Evolutionary conservation across 2,113 vertebrate species (phyloP), one percentile per base, ranked within the genome.

Genomic region (Piprites chloris): DNA sequence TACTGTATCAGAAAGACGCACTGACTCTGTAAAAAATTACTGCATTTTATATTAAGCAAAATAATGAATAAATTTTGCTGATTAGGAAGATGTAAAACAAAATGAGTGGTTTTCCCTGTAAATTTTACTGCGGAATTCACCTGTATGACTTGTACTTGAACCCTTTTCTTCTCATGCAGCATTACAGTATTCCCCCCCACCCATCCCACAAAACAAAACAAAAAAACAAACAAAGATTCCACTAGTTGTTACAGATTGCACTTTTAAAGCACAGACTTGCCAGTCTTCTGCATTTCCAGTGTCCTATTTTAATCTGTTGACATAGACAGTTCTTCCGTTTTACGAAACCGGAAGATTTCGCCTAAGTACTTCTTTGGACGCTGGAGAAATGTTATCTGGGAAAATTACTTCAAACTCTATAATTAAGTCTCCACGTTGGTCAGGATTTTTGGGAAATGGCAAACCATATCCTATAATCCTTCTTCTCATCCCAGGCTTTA

Each of bases 331-430:
- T 96, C 95, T 77, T 94, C 72, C 42, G 0, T 77, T 96, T 98
- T 98, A 99, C n/a, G 98, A 99, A 94, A 99, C 97, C 37, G 99
- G 99, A 96, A 99, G 98, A 97, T 99, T 99, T 94, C 99, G 98
- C 94, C 99, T 99, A 95, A 99, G 98, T 96, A 99, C 98, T 92
- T 99, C 99, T 98, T 99, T 99, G 95, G 99, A 99, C 27, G 99
- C 98, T 81, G 98, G 97, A 39, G 99, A 98, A 97, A 99, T 98
- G 91, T 97, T 98, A 41, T 99, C 99, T 5, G 99, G 99, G 96
- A 99, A 99, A 96, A 98, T 98, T 72, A 99, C 99, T 24, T 99
- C 99, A 97, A 99, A 99, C 94, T 99, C 99, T 97, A 99, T 99
- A 95, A 99, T 98, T 91, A 99, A 99, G 93, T 99, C 99, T 81